Percentiles rank a stretch among this genome's conserved stretches.
These are phyloP conservation scores for Zosterops lateralis DNA, from an alignment of 2,113 vertebrate genomes.

Conservation along the genomic window DNA sequence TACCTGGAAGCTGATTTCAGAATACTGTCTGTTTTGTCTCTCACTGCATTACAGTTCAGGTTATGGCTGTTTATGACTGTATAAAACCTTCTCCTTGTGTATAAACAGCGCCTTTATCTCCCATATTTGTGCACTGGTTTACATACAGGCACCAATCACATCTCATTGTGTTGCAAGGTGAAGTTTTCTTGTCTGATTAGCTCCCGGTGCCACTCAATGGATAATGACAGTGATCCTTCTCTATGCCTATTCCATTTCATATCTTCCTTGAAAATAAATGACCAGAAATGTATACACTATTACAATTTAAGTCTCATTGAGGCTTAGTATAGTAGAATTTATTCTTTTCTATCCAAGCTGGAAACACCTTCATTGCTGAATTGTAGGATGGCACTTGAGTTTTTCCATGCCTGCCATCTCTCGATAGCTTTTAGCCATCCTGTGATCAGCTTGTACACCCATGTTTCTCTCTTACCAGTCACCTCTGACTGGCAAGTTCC, in stretches of 20 bases:
- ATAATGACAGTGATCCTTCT: neutral
- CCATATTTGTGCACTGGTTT: neutral
- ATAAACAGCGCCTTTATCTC: neutral
- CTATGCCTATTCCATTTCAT: neutral
- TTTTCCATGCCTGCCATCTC: neutral
- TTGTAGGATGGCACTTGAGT: neutral
- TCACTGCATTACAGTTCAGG: neutral
- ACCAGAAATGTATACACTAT: neutral
- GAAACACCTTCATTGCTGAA: neutral
- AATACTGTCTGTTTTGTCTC: neutral
- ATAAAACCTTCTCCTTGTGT: neutral
- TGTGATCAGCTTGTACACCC: neutral
- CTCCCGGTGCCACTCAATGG: accelerated
- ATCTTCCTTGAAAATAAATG: slow-evolving; percentile 2
- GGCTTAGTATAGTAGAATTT: neutral
- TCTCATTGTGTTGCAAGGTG: neutral
- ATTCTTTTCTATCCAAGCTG: neutral
- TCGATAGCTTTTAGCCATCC: neutral
- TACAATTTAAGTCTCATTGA: neutral
- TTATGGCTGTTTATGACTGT: neutral
- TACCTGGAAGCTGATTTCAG: neutral
- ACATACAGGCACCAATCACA: neutral
- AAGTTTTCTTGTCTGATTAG: neutral
- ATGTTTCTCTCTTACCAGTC: neutral
- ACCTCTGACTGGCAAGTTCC: neutral